Evolutionary conservation across 2,113 vertebrate genomes (phyloP), one percentile per base, ranked within the genome.

Genomic region (Sceloporus tristichus): DNA sequence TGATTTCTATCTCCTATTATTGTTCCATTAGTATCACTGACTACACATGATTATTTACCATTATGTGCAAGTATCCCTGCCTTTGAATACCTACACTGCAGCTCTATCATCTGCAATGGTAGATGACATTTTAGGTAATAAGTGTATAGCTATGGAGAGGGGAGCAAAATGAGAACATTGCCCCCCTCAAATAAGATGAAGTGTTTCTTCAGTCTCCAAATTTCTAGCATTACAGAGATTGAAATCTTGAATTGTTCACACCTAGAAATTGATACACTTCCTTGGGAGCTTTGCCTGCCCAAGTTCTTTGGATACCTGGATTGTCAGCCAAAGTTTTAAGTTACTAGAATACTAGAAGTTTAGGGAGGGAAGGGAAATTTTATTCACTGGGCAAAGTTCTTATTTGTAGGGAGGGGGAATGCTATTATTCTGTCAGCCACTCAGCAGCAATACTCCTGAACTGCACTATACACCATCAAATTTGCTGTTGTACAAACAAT

Each of bases 71-170:
- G 13, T 65, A 29, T 89, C 9, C 85, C 29, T n/a, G 0, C 66
- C 21, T 88, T 71, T 27, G 59, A 77, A 82, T 1, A 34, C 3
- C 87, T 85, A 7, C 38, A 84, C 11, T 75, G 85, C 40, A 54
- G 1, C 19, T 38, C 70, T 85, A 70, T 48, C 0, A 1, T 66
- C 82, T 87, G 0, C 56, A 56, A 34, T 73, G n/a, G 81, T 68
- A 79, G 77, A 81, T 75, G 34, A 59, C 23, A 29, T 85, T 77
- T 85, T 66, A 23, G 82, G 18, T 84, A 54, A 40, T 16, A 71
- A 27, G 54, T 16, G 14, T 59, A 16, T 11, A 59, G 9, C 56
- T 59, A 59, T 13, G 56, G 4, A 2, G 56, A 48, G 56, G 56
- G 14, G 14, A 16, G 14, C 56, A 59, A 59, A 59, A 59, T 59